Conservation (phyloP, 2,797 vertebrate genomes). For the Poecilia velifera region DNA sequence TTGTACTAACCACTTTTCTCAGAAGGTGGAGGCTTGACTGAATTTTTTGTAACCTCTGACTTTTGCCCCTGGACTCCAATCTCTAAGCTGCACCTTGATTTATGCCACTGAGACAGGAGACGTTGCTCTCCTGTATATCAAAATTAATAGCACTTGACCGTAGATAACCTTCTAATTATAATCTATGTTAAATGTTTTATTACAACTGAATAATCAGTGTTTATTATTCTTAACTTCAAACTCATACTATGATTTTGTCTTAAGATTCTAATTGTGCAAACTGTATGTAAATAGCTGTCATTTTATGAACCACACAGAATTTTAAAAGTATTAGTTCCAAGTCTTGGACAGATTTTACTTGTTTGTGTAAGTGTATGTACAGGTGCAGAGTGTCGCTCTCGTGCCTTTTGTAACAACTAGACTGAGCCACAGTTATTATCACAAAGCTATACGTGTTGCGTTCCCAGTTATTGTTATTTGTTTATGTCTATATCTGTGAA, state of each 20-base stretch:
- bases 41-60: conserved; percentile 72
- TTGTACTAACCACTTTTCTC: conserved; percentile 81
- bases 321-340: conserved; percentile 82
- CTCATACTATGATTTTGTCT: conserved; percentile 67
- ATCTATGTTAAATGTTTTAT: conserved; percentile 79
- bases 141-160: conserved; percentile 85
- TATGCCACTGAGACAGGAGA: conserved; percentile 72
- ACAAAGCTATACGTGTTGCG: conserved; percentile 83
- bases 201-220: conserved; percentile 80
- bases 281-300: conserved; percentile 82
- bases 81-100: conserved; percentile 80
- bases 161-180: conserved; percentile 77
- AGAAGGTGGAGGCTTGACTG: conserved; percentile 79
- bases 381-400: conserved; percentile 73
- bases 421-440: conserved; percentile 85
- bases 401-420: conserved; percentile 82
- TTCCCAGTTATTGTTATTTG: conserved; percentile 77
- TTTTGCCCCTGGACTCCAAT: conserved; percentile 56
- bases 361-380: conserved; percentile 69
- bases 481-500: conserved; percentile 79
- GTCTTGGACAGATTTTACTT: conserved; percentile 65
- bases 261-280: conserved; percentile 78
- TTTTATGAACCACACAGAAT: conserved; percentile 80
- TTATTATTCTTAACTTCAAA: conserved; percentile 72
- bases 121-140: conserved; percentile 58